Evolutionary conservation across 2,888 invertebrate genomes (phyloP).

Genomic region (Meta bourneti): DNA sequence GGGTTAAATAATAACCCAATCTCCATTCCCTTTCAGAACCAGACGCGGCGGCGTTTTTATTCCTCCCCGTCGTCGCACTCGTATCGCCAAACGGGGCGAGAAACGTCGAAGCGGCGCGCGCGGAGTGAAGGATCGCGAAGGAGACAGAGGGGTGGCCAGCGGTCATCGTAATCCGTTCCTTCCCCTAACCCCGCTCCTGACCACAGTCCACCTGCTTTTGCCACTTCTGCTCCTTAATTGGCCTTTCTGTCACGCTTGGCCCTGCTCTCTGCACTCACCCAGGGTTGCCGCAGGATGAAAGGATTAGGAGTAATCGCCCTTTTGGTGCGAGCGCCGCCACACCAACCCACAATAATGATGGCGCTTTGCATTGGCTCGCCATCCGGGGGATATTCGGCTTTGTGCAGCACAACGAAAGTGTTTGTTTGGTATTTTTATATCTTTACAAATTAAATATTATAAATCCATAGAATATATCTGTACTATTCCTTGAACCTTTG

Average conservation of each 20-base stretch:
- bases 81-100: conserved; percentile 40
- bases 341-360: neutral
- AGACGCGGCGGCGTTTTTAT: no score
- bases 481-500: no score
- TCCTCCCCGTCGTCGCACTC: neutral
- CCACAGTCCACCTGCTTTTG: conserved; percentile 65
- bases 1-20: neutral
- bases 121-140: conserved; percentile 16
- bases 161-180: conserved; percentile 61
- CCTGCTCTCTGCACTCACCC: conserved; percentile 37
- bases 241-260: conserved; percentile 69
- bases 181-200: conserved; percentile 63
- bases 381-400: neutral
- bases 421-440: no score
- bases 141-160: conserved; percentile 57
- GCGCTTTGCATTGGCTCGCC: no score
- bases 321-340: conserved; percentile 33
- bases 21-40: neutral
- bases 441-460: no score
- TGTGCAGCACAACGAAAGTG: no score
- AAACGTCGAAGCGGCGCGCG: conserved; percentile 13
- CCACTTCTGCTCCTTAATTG: conserved; percentile 64
- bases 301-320: conserved; percentile 50
- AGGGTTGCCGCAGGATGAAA: conserved; percentile 49
- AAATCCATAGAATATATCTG: no score